phyloP scores from a whole-genome alignment of 1,140 invertebrate species.

The Drosophila triauraria region DNA sequence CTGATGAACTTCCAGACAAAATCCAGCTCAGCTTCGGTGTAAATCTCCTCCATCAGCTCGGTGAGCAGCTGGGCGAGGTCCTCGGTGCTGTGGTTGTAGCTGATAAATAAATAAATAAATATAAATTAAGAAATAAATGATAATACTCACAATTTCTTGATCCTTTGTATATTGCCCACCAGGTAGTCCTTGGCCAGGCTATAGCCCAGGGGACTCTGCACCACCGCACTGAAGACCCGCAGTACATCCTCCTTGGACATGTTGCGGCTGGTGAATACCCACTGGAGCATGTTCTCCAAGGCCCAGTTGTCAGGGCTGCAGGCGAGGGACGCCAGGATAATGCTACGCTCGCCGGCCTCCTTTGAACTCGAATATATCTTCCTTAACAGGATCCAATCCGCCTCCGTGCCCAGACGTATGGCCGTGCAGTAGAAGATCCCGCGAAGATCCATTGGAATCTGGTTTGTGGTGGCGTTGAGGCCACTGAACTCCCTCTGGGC shows the following conservation, averaged over 20 bases:
- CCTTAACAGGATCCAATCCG: not conserved
- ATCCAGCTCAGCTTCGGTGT: not conserved
- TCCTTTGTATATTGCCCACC: not conserved
- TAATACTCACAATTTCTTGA: constrained; percentile 4
- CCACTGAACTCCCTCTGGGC: constrained; percentile 1
- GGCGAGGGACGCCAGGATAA: not conserved
- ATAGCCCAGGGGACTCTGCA: not conserved
- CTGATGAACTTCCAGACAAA: not conserved
- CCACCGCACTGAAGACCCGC: not conserved
- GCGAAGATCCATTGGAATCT: constrained; percentile 6
- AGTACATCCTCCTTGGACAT: constrained; percentile 5
- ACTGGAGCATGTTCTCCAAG: not conserved
- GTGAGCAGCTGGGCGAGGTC: not conserved
- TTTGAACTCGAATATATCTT: constrained; percentile 1
- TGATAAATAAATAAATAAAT: not conserved
- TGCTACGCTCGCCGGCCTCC: not conserved
- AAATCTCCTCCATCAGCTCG: not conserved
- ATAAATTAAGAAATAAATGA: not conserved
- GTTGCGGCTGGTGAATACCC: not conserved
- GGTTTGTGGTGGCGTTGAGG: not conserved
- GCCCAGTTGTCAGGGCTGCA: constrained; percentile 12
- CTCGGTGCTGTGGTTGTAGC: not conserved
- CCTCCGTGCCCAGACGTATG: constrained; percentile 11
- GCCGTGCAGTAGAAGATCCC: constrained; percentile 16
- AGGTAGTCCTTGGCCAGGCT: constrained; percentile 11